These are phyloP conservation scores for Lycia hirtaria DNA, from an alignment of 2,888 invertebrate genomes.

Conservation along the genomic window DNA sequence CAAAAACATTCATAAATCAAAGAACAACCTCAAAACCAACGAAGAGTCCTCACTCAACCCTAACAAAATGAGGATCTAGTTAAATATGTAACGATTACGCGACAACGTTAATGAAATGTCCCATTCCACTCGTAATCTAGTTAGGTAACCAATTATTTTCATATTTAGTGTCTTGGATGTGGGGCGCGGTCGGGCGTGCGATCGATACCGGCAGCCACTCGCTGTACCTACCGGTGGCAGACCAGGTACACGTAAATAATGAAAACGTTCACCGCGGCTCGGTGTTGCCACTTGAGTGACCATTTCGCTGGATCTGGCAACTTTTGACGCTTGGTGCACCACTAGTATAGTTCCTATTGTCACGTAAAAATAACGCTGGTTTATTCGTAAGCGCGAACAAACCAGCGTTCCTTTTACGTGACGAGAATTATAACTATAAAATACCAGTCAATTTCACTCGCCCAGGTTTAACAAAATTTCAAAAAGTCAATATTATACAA, in stretches of 20 bases:
- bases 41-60: background rate
- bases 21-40: background rate
- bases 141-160: conserved; percentile 64
- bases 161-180: conserved; percentile 59
- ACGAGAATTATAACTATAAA: too few relatives aligned
- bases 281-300: too few relatives aligned
- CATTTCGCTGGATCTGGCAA: too few relatives aligned
- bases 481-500: too few relatives aligned
- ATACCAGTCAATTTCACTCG: too few relatives aligned
- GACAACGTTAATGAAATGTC: conserved; percentile 43
- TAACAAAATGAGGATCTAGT: conserved; percentile 23
- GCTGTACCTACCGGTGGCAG: conserved; percentile 32
- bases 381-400: too few relatives aligned
- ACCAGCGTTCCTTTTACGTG: too few relatives aligned
- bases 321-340: too few relatives aligned
- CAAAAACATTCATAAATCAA: background rate
- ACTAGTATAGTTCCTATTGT: too few relatives aligned
- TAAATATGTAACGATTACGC: conserved; percentile 29
- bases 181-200: conserved; percentile 47
- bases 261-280: conserved; percentile 62
- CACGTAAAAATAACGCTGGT: too few relatives aligned
- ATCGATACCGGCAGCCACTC: conserved; percentile 63
- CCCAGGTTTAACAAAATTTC: too few relatives aligned
- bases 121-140: conserved; percentile 52
- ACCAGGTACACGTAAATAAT: conserved; percentile 73